Base-by-base conservation (phyloP, 2,888 invertebrate genomes). In the Formica aserva region DNA sequence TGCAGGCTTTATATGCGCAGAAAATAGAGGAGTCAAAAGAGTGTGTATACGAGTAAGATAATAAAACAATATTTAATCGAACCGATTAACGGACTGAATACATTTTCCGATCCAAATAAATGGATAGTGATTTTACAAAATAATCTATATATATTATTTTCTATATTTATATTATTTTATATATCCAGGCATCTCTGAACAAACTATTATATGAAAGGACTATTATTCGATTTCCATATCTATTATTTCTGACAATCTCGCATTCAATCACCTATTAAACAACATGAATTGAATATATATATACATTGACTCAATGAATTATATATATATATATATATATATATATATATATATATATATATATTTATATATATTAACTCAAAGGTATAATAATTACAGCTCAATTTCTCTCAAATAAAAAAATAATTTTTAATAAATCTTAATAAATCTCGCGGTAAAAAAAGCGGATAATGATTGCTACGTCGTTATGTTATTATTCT, bases 41-140 rank as follows among this genome's bases (percentile, higher is more conserved):
- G 18, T 29, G 8, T 11, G 15, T 77, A 41, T 57, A 55, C 41
- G 55, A 78, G 22, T 57, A 45, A 41, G 26, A 69, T 78, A 69
- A 78, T 78, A 60, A 78, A 78, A 60, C 57, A 60, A 78, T 78
- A 78, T 69, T 78, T 32, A 35, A 35, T 22, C 13, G 13, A 78
- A 78, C 18, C 45, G 32, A 22, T 78, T 69, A 78, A 69, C 9
- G n/a, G 32, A 45, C 60, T 69, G 41, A 32, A 78, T 78, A 69
- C 13, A 62, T 35, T 78, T 69, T 22, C 48, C 32, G 11, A 67
- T 29, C 3, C 22, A 41, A 78, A 69, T 69, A 60, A n/a, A 67
- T 66, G 38, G n/a, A 35, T 45, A 32, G 29, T n/a, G 76, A 77
- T 78, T 41, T 67, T 60, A 69, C 18, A 69, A 18, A 69, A 45